These are phyloP conservation scores for Apamea epomidion DNA, from an alignment of 2,888 invertebrate species.

Conservation along the genomic window DNA sequence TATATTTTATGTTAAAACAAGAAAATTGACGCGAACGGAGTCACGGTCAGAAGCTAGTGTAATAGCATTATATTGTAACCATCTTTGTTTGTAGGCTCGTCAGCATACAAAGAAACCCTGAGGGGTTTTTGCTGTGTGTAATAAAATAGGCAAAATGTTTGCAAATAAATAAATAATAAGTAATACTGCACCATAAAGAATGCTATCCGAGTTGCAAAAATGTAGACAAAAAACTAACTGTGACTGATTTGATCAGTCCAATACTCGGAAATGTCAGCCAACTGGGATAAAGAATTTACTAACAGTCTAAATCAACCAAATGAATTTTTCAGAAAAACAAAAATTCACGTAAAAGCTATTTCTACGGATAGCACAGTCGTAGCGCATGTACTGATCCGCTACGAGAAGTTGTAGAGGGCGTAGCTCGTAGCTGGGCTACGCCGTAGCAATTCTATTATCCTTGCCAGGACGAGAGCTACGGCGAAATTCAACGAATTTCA, in stretches of 20 bases:
- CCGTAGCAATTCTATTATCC: constrained; percentile 35
- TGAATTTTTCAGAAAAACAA: background rate
- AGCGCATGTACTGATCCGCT: constrained; percentile 15
- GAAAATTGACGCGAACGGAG: no score
- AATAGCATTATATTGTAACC: no score
- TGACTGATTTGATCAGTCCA: background rate
- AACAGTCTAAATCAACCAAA: background rate
- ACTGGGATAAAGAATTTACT: no score
- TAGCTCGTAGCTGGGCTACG: constrained; percentile 42
- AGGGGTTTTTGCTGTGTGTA: no score
- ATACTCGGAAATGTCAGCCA: background rate
- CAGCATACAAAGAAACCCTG: no score
- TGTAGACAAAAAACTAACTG: background rate
- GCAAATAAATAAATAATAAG: background rate
- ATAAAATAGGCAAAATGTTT: background rate
- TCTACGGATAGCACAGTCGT: constrained; percentile 8
- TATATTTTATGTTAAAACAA: no score
- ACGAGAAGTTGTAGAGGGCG: constrained; percentile 24
- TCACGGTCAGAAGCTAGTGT: no score
- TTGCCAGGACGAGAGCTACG: background rate
- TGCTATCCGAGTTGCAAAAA: background rate
- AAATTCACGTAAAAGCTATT: no score
- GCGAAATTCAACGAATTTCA: background rate
- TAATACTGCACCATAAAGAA: background rate
- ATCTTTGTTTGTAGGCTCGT: no score